Evolutionary conservation across 2,797 vertebrate genomes (phyloP), one percentile per base, ranked within the genome.

Genomic region (Gallinago nigripennis): DNA sequence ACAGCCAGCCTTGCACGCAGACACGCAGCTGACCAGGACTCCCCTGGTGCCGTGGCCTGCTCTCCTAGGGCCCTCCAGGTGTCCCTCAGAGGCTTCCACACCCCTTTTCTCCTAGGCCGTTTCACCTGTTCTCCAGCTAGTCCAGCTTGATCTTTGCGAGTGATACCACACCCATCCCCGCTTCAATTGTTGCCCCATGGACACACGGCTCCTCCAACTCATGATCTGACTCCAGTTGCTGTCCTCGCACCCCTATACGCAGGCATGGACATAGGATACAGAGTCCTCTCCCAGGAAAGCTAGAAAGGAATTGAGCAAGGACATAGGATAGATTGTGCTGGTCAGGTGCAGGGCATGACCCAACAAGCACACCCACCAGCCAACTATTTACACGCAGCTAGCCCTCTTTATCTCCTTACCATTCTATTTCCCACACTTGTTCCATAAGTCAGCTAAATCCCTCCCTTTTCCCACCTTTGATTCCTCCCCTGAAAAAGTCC

Each of bases 91-190:
- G 53, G 18, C 6, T 18, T 5, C 28, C 24, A 39, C 2, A 5
- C 15, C 20, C 12, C 31, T 61, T 33, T 71, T 39, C n/a, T 69
- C 19, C 28, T 14, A 39, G n/a, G 41, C 31, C 7, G 2, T 43
- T 73, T 81, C 61, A 50, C 14, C 41, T 6, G 1, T 33, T 77
- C 23, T 39, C 20, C 51, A 70, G 68, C 31, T 41, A 31, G 14
- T 27, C 33, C 15, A 43, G 11, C 28, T 45, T 58, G 53, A 19
- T 72, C 46, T 33, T 76, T 7, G 11, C 27, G 20, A 41, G 43
- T 2, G 1, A 8, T 23, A 15, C 18, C 21, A 24, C 6, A 5
- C 43, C 39, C 2, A 0, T 66, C 27, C 37, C 10, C 11, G 11
- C 20, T 25, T 64, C 30, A n/a, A 9, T 61, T 39, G 20, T 70